phyloP scores from a whole-genome alignment of 2,888 invertebrate genomes.

The Thera britannica region DNA sequence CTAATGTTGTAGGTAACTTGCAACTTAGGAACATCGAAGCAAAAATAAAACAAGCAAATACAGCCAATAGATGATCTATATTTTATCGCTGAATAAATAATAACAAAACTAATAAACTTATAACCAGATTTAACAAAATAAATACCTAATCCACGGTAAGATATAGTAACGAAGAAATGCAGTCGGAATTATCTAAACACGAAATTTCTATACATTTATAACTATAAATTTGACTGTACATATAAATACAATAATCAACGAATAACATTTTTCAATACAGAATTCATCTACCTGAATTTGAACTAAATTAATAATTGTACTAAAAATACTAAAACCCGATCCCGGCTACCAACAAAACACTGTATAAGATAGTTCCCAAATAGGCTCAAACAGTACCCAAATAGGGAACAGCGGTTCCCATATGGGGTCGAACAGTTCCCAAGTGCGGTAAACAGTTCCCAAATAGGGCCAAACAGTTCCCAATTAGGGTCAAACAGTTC shows the following conservation, averaged over 20 bases:
- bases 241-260: constrained; percentile 62
- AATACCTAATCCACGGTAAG: constrained; percentile 81
- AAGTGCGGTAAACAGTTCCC: constrained; percentile 9
- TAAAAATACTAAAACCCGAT: constrained; percentile 59
- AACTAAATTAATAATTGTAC: constrained; percentile 77
- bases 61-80: constrained; percentile 74
- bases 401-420: constrained; percentile 9
- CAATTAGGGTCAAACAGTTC: constrained; percentile 8
- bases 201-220: constrained; percentile 59
- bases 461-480: constrained; percentile 10
- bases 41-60: constrained; percentile 52
- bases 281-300: constrained; percentile 64
- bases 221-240: constrained; percentile 64
- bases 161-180: constrained; percentile 61
- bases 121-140: constrained; percentile 82
- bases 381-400: constrained; percentile 6
- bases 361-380: constrained; percentile 15
- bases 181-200: constrained; percentile 59
- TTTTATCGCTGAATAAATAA: constrained; percentile 79
- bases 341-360: constrained; percentile 63
- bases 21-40: constrained; percentile 4
- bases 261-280: constrained; percentile 51
- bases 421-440: constrained; percentile 9
- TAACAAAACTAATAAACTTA: constrained; percentile 82
- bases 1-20: background rate